Percentiles rank a stretch among this genome's conserved stretches.
These are phyloP conservation scores for Liodrosophila aerea DNA, from an alignment of 2,888 invertebrate genomes.

Conservation along the genomic window DNA sequence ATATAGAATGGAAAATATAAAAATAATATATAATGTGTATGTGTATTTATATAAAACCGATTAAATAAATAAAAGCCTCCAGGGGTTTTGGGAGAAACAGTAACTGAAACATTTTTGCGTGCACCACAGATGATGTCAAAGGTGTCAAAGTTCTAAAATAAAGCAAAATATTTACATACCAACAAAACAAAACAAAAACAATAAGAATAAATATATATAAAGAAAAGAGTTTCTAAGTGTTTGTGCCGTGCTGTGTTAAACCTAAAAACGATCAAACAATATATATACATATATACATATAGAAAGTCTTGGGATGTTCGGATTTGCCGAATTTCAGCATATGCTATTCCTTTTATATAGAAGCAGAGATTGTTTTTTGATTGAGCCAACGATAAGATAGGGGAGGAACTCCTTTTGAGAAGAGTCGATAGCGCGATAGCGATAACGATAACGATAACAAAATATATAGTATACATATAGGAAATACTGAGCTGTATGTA, in stretches of 20 bases:
- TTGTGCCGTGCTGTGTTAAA: constrained; percentile 49
- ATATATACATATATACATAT: neutral
- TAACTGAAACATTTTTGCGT: constrained; percentile 8
- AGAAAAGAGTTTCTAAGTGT: constrained; percentile 57
- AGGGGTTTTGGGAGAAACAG: constrained; percentile 11
- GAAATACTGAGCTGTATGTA: no score
- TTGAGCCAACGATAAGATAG: neutral
- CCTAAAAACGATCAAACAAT: constrained; percentile 6
- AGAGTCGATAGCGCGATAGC: neutral
- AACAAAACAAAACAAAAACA: constrained; percentile 2
- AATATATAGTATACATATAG: neutral
- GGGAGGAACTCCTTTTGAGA: neutral
- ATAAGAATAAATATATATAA: constrained; percentile 40
- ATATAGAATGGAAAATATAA: constrained; percentile 7
- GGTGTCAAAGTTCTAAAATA: neutral
- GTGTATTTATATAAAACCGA: no score
- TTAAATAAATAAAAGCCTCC: neutral
- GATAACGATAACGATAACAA: constrained; percentile 1
- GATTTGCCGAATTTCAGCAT: constrained; percentile 14
- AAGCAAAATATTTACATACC: constrained; percentile 13
- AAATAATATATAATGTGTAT: neutral
- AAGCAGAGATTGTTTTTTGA: neutral
- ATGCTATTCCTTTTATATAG: constrained; percentile 1
- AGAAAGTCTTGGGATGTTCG: constrained; percentile 10
- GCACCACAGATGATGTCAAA: no score